Evolutionary conservation across 2,797 vertebrate species (phyloP).

Genomic region (Chrosomus eos): DNA sequence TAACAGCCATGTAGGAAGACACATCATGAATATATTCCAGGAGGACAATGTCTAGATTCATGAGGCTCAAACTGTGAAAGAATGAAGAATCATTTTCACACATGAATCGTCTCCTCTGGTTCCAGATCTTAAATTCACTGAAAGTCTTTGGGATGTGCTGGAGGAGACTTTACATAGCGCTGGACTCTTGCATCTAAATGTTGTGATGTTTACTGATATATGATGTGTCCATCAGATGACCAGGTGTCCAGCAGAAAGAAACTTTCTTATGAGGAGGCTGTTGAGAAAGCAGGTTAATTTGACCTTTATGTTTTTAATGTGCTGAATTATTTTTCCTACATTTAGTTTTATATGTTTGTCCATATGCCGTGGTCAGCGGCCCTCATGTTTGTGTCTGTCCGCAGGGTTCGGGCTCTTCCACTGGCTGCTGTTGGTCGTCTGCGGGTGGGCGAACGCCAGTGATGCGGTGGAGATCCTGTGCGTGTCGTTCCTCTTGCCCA

Average conservation of each 20-base stretch:
- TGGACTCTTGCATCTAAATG: not conserved
- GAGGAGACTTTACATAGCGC: not conserved
- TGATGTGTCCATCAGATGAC: conserved; percentile 19
- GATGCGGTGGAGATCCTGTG: conserved; percentile 82
- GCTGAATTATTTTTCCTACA: not conserved
- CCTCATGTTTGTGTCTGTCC: conserved; percentile 9
- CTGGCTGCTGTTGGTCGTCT: conserved; percentile 73
- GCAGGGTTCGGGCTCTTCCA: conserved; percentile 81
- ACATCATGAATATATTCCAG: too few relatives aligned
- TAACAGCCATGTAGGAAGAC: too few relatives aligned
- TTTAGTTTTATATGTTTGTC: not conserved
- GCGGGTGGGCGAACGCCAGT: conserved; percentile 83
- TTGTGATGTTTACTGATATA: not conserved
- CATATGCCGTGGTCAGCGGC: not conserved
- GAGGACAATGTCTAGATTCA: too few relatives aligned
- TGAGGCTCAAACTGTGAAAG: too few relatives aligned
- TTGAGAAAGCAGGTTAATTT: conserved; percentile 74
- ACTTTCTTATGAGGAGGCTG: conserved; percentile 76
- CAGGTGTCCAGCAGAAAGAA: conserved; percentile 20
- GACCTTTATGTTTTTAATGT: not conserved
- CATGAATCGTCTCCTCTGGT: too few relatives aligned
- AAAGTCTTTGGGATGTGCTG: not conserved
- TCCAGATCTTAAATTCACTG: not conserved
- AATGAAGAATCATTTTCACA: too few relatives aligned
- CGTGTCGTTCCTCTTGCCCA: conserved; percentile 81